phyloP scores from a whole-genome alignment of 2,113 vertebrate genomes.

The Megalops atlanticus region DNA sequence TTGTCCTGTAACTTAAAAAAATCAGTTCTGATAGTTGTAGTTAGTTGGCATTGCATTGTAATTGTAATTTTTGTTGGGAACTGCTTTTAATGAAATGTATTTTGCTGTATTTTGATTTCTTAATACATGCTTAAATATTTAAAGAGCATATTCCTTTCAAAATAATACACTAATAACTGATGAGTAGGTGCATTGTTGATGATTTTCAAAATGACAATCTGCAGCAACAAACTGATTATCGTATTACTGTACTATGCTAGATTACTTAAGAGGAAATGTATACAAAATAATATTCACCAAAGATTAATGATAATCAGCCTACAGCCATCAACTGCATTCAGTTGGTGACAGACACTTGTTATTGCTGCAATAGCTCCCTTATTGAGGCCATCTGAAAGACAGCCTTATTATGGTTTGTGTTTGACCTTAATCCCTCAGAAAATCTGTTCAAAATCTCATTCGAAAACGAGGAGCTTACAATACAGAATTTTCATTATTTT shows the following conservation, averaged over 20 bases:
- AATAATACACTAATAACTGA: no score
- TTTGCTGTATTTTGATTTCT: background rate
- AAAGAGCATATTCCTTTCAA: no score
- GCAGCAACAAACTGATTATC: background rate
- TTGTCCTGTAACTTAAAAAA: background rate
- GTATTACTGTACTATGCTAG: background rate
- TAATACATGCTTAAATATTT: no score
- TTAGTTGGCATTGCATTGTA: background rate
- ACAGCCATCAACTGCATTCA: background rate
- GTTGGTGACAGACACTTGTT: background rate
- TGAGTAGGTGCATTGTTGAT: no score
- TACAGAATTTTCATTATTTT: background rate
- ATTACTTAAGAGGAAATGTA: background rate
- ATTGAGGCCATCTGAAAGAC: slow-evolving; percentile 6
- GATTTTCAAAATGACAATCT: background rate
- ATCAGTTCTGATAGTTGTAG: background rate
- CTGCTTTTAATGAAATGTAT: background rate
- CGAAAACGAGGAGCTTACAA: background rate
- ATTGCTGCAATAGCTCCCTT: background rate
- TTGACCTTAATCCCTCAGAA: slow-evolving; percentile 24
- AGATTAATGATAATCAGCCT: background rate
- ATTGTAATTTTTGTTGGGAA: no score
- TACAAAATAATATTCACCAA: background rate
- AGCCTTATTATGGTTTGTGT: background rate
- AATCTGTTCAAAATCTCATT: slow-evolving; percentile 1